These are phyloP conservation scores for Scotopteryx bipunctaria DNA, from an alignment of 2,888 invertebrate genomes.

Conservation along the genomic window DNA sequence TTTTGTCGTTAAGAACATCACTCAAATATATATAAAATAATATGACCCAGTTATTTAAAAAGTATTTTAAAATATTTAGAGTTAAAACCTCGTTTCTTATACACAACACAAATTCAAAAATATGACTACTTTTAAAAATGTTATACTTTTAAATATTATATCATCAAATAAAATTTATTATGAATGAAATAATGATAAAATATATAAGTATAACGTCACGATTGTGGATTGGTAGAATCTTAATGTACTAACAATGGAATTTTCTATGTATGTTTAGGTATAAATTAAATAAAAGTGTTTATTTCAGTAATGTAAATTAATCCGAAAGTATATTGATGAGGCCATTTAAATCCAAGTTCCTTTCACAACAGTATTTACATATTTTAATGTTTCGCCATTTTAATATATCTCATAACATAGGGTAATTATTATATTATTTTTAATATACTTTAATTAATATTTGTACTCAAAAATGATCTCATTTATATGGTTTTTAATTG, in stretches of 20 bases:
- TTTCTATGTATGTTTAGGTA: conserved; percentile 40
- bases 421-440: conserved; percentile 47
- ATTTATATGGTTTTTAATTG: conserved; percentile 35
- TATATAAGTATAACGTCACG: conserved; percentile 26
- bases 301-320: conserved; percentile 30
- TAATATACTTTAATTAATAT: conserved; percentile 31
- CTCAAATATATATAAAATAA: neutral
- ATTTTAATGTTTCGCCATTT: conserved; percentile 56
- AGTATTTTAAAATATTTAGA: conserved; percentile 5
- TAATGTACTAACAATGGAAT: conserved; percentile 48
- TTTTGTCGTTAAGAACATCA: conserved; percentile 8
- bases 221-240: conserved; percentile 34
- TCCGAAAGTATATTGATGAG: conserved; percentile 41
- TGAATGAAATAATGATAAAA: conserved; percentile 14
- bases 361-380: conserved; percentile 62
- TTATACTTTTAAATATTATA: conserved; percentile 19
- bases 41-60: neutral
- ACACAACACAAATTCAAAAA: conserved; percentile 17
- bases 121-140: conserved; percentile 14
- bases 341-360: conserved; percentile 60
- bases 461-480: conserved; percentile 53
- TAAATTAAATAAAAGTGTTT: conserved; percentile 36
- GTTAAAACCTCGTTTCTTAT: conserved; percentile 12
- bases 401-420: conserved; percentile 59
- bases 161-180: conserved; percentile 12